phyloP scores from a whole-genome alignment of 2,113 vertebrate species.

The Cynocephalus volans region DNA sequence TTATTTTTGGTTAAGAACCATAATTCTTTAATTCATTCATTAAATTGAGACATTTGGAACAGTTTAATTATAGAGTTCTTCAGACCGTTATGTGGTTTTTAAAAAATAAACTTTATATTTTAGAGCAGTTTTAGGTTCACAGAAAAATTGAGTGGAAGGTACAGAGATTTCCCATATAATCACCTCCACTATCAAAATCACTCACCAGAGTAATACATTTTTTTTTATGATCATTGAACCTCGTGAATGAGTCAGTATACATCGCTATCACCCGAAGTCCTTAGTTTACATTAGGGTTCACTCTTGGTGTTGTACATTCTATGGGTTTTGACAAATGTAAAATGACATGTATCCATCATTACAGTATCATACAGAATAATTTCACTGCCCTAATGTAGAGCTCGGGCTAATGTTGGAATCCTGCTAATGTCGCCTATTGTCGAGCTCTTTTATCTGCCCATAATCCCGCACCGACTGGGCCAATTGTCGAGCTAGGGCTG shows the following conservation, averaged over 20 bases:
- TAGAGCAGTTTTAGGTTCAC: neutral
- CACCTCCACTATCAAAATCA: neutral
- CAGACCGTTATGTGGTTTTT: neutral
- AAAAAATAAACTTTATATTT: neutral
- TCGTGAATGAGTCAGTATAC: too few relatives aligned
- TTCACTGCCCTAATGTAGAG: neutral
- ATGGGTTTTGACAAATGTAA: neutral
- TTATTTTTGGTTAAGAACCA: neutral
- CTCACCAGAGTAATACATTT: neutral
- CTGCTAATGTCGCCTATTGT: too few relatives aligned
- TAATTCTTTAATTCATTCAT: conserved; percentile 54
- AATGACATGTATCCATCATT: neutral
- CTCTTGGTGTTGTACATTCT: neutral
- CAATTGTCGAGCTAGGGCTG: too few relatives aligned
- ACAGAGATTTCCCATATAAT: neutral
- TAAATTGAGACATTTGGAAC: conserved; percentile 23
- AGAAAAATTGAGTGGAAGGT: neutral
- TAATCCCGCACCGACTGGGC: too few relatives aligned
- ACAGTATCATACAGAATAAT: neutral
- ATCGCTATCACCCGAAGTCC: neutral
- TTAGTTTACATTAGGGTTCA: neutral
- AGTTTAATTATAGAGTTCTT: conserved; percentile 47
- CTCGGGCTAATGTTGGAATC: too few relatives aligned
- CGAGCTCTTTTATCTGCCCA: too few relatives aligned
- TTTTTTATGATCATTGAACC: neutral